phyloP scores from a whole-genome alignment of 92 coral and sea anemone species.

The Phenganax stokvisi region DNA sequence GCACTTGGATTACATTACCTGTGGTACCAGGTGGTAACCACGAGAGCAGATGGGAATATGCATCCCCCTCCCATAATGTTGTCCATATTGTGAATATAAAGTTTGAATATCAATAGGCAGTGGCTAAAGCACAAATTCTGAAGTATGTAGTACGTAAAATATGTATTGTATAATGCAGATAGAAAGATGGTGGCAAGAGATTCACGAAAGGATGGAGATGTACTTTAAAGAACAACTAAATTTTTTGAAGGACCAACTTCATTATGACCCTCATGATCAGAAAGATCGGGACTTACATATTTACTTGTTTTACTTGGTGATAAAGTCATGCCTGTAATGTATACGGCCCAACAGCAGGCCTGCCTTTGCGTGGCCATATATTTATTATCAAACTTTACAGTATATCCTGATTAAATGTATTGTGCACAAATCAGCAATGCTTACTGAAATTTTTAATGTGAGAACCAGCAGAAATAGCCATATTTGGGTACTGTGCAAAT shows the following conservation, averaged over 20 bases:
- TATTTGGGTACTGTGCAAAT: not conserved
- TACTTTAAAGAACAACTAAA: constrained; percentile 26
- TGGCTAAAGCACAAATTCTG: not conserved
- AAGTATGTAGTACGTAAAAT: not conserved
- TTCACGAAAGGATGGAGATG: constrained; percentile 30
- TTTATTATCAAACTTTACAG: not conserved
- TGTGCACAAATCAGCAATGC: no score
- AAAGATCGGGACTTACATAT: not conserved
- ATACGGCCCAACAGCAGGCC: constrained; percentile 2
- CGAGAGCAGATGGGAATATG: no score
- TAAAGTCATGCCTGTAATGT: not conserved
- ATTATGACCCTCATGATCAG: constrained; percentile 24
- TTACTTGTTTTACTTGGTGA: not conserved
- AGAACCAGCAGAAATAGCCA: no score
- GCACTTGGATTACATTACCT: no score
- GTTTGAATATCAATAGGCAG: not conserved
- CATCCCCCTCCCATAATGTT: no score
- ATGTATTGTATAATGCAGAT: constrained; percentile 5
- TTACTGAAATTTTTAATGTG: no score
- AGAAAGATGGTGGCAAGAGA: constrained; percentile 29
- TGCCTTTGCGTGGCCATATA: not conserved
- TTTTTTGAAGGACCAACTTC: constrained; percentile 11
- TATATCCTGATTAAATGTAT: no score
- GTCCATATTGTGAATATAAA: no score
- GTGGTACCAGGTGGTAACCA: no score